Evolutionary conservation across 2,888 invertebrate species (phyloP).

Genomic region (Scaptomyza tumidula): DNA sequence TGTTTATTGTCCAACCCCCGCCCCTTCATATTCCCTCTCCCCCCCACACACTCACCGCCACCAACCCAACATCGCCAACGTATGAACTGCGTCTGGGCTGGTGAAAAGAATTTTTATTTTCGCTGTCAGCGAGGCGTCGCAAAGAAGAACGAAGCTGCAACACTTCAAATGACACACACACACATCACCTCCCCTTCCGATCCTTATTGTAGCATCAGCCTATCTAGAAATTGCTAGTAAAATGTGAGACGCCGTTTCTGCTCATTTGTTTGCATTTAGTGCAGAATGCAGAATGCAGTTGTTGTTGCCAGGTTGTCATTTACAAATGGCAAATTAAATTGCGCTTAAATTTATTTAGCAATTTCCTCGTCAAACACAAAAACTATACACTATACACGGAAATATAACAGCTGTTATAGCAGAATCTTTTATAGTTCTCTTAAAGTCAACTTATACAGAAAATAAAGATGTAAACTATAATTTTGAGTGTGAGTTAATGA

Average conservation of each 20-base stretch:
- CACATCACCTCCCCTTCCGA: not conserved
- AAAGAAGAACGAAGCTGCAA: constrained; percentile 56
- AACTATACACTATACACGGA: constrained; percentile 2
- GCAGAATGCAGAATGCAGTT: constrained; percentile 52
- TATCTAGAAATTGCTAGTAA: constrained; percentile 29
- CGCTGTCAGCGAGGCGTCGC: constrained; percentile 71
- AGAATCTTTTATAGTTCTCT: not conserved
- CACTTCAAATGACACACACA: constrained; percentile 72
- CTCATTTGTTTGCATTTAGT: constrained; percentile 56
- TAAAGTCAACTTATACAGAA: not conserved
- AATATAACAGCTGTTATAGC: constrained; percentile 14
- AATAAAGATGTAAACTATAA: not conserved
- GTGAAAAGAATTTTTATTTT: constrained; percentile 62
- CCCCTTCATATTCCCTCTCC: constrained; percentile 4
- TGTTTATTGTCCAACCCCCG: constrained; percentile 73
- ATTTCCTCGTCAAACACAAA: not conserved
- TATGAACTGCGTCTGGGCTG: constrained; percentile 47
- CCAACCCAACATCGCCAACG: no score
- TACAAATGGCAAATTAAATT: constrained; percentile 83
- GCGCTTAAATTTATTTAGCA: constrained; percentile 59
- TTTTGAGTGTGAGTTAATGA: not conserved
- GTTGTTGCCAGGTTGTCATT: constrained; percentile 72
- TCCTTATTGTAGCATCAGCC: not conserved
- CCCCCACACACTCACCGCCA: not conserved
- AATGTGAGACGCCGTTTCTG: constrained; percentile 41